phyloP scores from a whole-genome alignment of 2,888 invertebrate species.

The Aquatica leii region DNA sequence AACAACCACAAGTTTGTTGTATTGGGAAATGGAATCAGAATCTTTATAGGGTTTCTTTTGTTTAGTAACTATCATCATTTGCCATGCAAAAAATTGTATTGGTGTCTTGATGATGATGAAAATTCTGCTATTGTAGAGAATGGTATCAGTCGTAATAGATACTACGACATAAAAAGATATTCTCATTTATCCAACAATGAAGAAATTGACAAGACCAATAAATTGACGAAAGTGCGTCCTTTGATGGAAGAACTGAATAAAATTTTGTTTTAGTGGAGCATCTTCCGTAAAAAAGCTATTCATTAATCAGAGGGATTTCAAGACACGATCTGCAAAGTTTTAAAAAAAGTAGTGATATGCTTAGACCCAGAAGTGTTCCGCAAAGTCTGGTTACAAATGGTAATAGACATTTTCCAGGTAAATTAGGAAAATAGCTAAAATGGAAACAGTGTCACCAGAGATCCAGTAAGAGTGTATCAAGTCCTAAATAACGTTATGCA shows the following conservation, averaged over 20 bases:
- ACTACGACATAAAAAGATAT: background rate
- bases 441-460: background rate
- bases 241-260: background rate
- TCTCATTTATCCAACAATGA: background rate
- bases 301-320: background rate
- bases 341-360: background rate
- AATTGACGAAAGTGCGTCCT: background rate
- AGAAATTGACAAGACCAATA: background rate
- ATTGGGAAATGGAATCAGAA: too few species aligned
- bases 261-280: background rate
- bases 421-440: background rate
- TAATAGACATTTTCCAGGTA: background rate
- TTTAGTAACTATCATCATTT: background rate
- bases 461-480: too few species aligned
- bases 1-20: too few species aligned
- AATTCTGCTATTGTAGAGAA: background rate
- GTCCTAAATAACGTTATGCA: too few species aligned
- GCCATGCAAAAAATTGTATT: background rate
- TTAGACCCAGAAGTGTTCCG: background rate
- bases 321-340: background rate
- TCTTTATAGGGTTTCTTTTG: background rate
- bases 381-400: background rate
- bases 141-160: background rate
- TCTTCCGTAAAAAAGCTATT: background rate
- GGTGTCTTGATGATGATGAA: background rate